Percentiles rank a stretch among this genome's conserved stretches.
These are phyloP conservation scores for Thalassarche chlororhynchos DNA, from an alignment of 2,113 vertebrate genomes.

Conservation along the genomic window DNA sequence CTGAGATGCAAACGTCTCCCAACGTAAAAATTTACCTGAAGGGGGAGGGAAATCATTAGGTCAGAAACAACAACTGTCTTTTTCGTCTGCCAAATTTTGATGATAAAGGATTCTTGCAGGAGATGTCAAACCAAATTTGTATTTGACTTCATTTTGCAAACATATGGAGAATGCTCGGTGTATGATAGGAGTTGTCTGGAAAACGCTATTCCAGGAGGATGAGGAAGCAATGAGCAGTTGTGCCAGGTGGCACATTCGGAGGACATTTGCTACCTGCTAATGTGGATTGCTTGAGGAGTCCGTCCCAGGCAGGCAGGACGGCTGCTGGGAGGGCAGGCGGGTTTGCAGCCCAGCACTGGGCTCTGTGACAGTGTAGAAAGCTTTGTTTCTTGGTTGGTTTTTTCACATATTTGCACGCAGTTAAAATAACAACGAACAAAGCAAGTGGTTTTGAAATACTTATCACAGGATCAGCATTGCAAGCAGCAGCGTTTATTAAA, in stretches of 20 bases:
- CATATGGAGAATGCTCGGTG: not conserved
- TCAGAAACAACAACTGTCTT: not conserved
- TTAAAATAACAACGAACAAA: not conserved
- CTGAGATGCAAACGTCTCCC: not conserved
- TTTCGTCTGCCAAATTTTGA: not conserved
- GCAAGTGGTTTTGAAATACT: not conserved
- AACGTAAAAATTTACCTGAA: not conserved
- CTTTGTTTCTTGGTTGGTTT: not conserved
- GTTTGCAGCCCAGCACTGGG: not conserved
- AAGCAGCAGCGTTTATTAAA: not conserved
- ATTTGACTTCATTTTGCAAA: not conserved
- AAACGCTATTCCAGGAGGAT: not conserved
- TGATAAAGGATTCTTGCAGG: not conserved
- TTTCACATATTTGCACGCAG: not conserved
- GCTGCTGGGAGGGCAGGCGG: not conserved
- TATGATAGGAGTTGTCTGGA: not conserved
- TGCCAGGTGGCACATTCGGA: not conserved
- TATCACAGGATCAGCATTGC: not conserved
- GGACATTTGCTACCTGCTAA: not conserved
- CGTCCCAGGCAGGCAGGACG: not conserved
- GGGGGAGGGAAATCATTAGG: not conserved
- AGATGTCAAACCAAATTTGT: not conserved
- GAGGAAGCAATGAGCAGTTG: not conserved
- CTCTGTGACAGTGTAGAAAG: not conserved
- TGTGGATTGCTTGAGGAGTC: not conserved